Conservation (phyloP, 2,113 vertebrate species). For the Oryzias curvinotus region DNA sequence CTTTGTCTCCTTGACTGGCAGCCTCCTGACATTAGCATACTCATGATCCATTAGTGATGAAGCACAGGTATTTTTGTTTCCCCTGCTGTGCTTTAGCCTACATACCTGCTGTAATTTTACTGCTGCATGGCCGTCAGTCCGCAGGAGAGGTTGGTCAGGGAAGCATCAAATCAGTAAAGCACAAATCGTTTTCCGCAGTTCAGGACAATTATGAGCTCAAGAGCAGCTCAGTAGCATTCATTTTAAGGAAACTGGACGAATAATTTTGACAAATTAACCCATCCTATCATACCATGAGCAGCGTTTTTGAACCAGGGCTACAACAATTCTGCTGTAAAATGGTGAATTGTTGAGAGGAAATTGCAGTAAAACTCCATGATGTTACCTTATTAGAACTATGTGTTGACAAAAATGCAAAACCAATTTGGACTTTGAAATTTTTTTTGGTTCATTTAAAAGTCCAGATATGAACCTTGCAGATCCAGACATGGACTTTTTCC, state of each 20-base stretch:
- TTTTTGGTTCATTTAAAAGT: too few species aligned
- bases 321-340: too few species aligned
- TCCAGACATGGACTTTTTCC: too few species aligned
- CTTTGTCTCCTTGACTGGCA: background rate
- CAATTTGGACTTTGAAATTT: too few species aligned
- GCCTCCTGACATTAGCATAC: constrained; percentile 17
- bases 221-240: background rate
- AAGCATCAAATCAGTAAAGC: background rate
- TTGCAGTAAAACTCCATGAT: too few species aligned
- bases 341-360: too few species aligned
- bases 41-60: constrained; percentile 22
- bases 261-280: background rate
- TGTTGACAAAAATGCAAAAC: too few species aligned
- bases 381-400: too few species aligned
- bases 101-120: constrained; percentile 33
- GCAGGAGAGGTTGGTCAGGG: constrained; percentile 1
- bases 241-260: background rate
- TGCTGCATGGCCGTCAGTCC: background rate
- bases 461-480: too few species aligned
- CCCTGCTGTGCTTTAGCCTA: constrained; percentile 29
- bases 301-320: too few species aligned
- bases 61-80: constrained; percentile 31
- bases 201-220: constrained; percentile 4
- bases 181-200: constrained; percentile 6
- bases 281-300: background rate